These are phyloP conservation scores for Pavo muticus DNA, from an alignment of 2,113 vertebrate genomes.

Conservation along the genomic window DNA sequence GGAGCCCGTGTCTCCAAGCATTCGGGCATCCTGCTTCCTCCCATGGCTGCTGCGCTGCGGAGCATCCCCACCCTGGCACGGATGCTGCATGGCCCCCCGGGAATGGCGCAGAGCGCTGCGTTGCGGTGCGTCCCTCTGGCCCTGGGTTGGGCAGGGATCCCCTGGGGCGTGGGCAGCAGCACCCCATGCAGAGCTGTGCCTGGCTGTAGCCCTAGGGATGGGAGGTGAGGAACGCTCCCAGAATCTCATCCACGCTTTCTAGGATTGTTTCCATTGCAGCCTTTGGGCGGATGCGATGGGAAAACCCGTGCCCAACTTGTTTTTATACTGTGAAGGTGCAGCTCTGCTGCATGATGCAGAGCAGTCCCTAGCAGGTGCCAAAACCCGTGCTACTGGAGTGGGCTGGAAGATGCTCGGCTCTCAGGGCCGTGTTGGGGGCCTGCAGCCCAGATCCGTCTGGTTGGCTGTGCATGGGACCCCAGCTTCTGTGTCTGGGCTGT, in stretches of 20 bases:
- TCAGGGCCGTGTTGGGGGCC: neutral
- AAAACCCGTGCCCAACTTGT: neutral
- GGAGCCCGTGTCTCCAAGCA: neutral
- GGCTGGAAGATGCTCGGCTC: accelerated
- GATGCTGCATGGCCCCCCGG: neutral
- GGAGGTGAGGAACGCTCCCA: neutral
- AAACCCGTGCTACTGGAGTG: neutral
- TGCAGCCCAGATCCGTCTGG: neutral
- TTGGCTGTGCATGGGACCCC: neutral
- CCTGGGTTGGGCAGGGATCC: neutral
- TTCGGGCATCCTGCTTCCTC: neutral
- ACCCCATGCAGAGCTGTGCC: neutral
- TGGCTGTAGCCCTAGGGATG: neutral
- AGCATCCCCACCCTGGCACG: accelerated
- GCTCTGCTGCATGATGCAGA: neutral
- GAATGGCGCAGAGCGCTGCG: neutral
- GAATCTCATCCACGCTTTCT: neutral
- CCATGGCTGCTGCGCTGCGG: accelerated
- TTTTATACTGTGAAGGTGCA: neutral
- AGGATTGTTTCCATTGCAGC: accelerated
- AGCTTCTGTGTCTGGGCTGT: neutral
- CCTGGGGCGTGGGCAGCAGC: accelerated
- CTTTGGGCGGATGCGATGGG: neutral
- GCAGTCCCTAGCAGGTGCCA: neutral
- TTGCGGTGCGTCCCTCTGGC: neutral